Percentiles rank a stretch among this genome's conserved stretches.
These are phyloP conservation scores for Scophthalmus maximus DNA, from an alignment of 2,113 vertebrate genomes.

Conservation along the genomic window DNA sequence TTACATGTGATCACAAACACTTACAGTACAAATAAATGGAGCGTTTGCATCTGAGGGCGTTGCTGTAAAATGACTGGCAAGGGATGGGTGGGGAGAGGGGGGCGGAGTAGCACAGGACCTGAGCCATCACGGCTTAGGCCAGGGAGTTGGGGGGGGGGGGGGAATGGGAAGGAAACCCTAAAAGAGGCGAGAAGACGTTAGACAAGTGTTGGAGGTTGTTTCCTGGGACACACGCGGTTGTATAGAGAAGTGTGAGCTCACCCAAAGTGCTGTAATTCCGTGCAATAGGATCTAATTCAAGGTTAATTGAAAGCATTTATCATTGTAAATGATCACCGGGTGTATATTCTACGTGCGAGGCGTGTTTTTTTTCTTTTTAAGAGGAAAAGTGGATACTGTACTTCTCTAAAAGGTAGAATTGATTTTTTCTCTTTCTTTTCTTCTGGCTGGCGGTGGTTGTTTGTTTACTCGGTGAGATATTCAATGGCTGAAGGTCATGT, in stretches of 20 bases:
- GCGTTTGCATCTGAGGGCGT: conserved; percentile 60
- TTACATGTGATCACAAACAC: conserved; percentile 69
- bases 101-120: conserved; percentile 14
- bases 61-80: conserved; percentile 58
- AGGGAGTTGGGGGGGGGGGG: too few species aligned
- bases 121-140: conserved; percentile 37
- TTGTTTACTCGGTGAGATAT: conserved; percentile 35
- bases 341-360: background rate
- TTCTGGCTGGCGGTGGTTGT: conserved; percentile 42
- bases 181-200: conserved; percentile 6
- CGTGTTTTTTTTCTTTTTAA: conserved; percentile 16
- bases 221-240: background rate
- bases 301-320: conserved; percentile 49
- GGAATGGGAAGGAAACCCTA: background rate
- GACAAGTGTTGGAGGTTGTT: background rate
- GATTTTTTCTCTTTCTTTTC: conserved; percentile 6
- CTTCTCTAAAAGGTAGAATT: conserved; percentile 13
- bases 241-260: background rate
- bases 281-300: conserved; percentile 14
- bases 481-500: conserved; percentile 45
- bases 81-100: background rate
- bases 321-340: conserved; percentile 11
- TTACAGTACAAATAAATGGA: conserved; percentile 67
- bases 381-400: background rate
- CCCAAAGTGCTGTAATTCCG: background rate